These are phyloP conservation scores for Tauraco erythrolophus DNA, from an alignment of 2,113 vertebrate genomes.

Conservation along the genomic window DNA sequence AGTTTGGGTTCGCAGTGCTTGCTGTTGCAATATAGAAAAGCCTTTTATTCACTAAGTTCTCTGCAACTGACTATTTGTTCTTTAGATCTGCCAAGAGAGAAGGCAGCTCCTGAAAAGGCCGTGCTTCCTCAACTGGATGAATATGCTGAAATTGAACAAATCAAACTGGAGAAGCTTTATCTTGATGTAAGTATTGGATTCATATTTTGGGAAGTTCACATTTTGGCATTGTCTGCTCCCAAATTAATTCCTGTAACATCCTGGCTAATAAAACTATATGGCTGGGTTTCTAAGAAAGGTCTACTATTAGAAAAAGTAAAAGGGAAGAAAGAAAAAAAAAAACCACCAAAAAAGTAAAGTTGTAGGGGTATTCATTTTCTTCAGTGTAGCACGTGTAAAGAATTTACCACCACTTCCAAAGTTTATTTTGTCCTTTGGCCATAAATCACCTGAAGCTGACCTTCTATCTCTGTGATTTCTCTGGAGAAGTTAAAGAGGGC, in stretches of 20 bases:
- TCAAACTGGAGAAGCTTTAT: conserved; percentile 51
- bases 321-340: not conserved
- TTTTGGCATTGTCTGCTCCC: not conserved
- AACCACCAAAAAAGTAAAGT: not conserved
- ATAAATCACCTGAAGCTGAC: not conserved
- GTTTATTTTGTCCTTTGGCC: not conserved
- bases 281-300: not conserved
- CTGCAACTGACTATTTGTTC: not conserved
- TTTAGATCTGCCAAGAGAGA: not conserved
- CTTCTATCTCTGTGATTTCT: not conserved
- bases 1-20: not conserved
- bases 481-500: not conserved
- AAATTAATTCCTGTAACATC: not conserved
- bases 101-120: not conserved
- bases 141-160: conserved; percentile 54
- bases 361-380: not conserved
- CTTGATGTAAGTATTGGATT: conserved; percentile 62
- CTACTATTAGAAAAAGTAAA: not conserved
- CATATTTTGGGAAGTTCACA: not conserved
- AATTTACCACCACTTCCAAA: not conserved
- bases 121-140: conserved; percentile 53
- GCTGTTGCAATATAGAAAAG: not conserved
- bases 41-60: not conserved
- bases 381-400: not conserved
- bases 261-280: not conserved